Conservation (phyloP, 2,888 invertebrate species). For the Griposia aprilina region DNA sequence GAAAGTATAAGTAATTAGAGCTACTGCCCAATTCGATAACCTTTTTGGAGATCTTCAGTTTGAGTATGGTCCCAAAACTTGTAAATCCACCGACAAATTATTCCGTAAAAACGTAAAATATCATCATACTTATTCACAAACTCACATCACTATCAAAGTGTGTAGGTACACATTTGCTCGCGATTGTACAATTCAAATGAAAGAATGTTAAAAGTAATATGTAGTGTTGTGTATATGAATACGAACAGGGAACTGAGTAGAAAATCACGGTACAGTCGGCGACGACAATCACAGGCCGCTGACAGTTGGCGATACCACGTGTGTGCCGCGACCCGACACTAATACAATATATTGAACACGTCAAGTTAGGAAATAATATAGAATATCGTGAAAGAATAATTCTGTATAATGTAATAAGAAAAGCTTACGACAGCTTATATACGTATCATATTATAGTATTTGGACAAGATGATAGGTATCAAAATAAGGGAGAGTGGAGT, state of each 20-base stretch:
- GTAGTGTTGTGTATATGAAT: conserved; percentile 57
- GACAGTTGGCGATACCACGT: conserved; percentile 71
- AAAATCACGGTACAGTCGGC: conserved; percentile 59
- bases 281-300: conserved; percentile 72
- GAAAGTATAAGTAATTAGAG: conserved; percentile 21
- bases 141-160: conserved; percentile 16
- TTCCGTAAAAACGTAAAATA: neutral
- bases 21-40: neutral
- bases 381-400: conserved; percentile 59
- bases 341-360: conserved; percentile 83
- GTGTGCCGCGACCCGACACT: conserved; percentile 80
- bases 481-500: neutral
- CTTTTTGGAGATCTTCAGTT: neutral
- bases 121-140: neutral
- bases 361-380: conserved; percentile 71
- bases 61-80: neutral
- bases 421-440: conserved; percentile 23
- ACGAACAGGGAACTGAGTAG: conserved; percentile 48
- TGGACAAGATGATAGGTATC: neutral
- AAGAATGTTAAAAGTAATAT: conserved; percentile 58
- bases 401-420: conserved; percentile 34
- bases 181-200: conserved; percentile 49
- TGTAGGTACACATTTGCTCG: conserved; percentile 20
- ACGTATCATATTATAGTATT: neutral
- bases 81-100: too few species aligned